Evolutionary conservation across 37 sponge, comb jelly and placozoan species (phyloP).

Genomic region (Amphimedon queenslandica): DNA sequence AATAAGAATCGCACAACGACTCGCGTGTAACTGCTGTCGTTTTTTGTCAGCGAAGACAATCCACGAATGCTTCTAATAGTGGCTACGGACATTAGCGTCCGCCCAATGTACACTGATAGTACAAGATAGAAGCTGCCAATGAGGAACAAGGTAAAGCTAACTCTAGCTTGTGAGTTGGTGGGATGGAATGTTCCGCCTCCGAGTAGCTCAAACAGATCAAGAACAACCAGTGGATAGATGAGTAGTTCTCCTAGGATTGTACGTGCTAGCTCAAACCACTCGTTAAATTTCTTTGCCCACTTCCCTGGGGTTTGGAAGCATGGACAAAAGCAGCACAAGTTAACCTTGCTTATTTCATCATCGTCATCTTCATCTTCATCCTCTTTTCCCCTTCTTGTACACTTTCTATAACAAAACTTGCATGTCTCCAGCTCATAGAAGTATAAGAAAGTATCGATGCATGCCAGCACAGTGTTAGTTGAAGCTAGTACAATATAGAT

Average conservation of each 20-base stretch:
- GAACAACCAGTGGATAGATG: constrained; percentile 40
- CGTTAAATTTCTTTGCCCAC: constrained; percentile 18
- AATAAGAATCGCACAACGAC: constrained; percentile 21
- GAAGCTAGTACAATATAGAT: constrained; percentile 13
- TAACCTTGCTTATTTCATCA: not conserved
- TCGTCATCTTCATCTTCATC: not conserved
- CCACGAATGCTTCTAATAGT: constrained; percentile 8
- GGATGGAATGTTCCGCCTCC: not conserved
- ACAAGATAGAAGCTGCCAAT: constrained; percentile 29
- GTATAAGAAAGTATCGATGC: constrained; percentile 47
- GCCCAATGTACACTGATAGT: constrained; percentile 35
- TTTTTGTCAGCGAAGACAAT: not conserved
- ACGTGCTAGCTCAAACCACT: constrained; percentile 35
- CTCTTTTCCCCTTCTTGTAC: not conserved
- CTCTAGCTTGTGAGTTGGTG: no score
- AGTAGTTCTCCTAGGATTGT: constrained; percentile 29
- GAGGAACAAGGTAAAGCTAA: constrained; percentile 17
- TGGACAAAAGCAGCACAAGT: no score
- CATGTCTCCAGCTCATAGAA: constrained; percentile 29
- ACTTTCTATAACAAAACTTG: not conserved
- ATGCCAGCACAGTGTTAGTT: constrained; percentile 15
- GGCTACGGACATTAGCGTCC: constrained; percentile 8
- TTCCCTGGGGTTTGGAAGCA: not conserved
- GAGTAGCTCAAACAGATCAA: constrained; percentile 47
- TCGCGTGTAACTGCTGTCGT: not conserved